Evolutionary conservation across 2,888 invertebrate genomes (phyloP).

Genomic region (Lasiommata megera): DNA sequence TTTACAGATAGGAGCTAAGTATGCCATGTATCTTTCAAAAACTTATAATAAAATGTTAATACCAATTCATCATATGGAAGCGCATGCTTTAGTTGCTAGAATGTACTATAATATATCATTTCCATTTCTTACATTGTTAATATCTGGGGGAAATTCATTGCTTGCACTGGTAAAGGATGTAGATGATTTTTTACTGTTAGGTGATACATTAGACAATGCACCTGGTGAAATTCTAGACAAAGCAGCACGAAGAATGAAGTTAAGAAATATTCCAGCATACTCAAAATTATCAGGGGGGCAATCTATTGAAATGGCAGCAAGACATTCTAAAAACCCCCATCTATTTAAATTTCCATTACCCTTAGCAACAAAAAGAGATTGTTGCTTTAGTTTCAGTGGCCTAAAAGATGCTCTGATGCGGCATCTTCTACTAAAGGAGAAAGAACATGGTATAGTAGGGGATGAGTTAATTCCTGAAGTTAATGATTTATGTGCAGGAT

Average conservation of each 20-base stretch:
- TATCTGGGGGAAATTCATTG: slow-evolving; percentile 97
- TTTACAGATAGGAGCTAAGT: slow-evolving; percentile 89
- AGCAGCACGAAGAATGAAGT: slow-evolving; percentile 91
- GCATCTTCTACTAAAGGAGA: slow-evolving; percentile 82
- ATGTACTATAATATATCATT: slow-evolving; percentile 87
- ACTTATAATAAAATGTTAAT: slow-evolving; percentile 89
- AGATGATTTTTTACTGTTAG: slow-evolving; percentile 89
- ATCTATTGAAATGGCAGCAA: slow-evolving; percentile 92
- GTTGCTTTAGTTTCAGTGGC: slow-evolving; percentile 96
- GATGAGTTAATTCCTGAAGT: slow-evolving; percentile 88
- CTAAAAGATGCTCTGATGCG: slow-evolving; percentile 83
- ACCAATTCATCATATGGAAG: slow-evolving; percentile 99
- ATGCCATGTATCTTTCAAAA: slow-evolving; percentile 88
- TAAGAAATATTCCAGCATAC: slow-evolving; percentile 88
- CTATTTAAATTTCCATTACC: slow-evolving; percentile 86
- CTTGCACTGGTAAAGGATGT: slow-evolving; percentile 87
- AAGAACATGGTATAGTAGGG: slow-evolving; percentile 76
- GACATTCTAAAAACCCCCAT: slow-evolving; percentile 81
- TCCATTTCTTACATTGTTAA: slow-evolving; percentile 93
- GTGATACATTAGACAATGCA: slow-evolving; percentile 90
- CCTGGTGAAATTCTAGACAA: slow-evolving; percentile 98
- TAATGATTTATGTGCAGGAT: slow-evolving; percentile 91
- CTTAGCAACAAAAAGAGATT: slow-evolving; percentile 84
- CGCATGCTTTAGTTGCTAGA: slow-evolving; percentile 95
- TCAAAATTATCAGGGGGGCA: slow-evolving; percentile 89